Evolutionary conservation across 2,797 vertebrate species (phyloP), one percentile per base, ranked within the genome.

Genomic region (Myotis planiceps): DNA sequence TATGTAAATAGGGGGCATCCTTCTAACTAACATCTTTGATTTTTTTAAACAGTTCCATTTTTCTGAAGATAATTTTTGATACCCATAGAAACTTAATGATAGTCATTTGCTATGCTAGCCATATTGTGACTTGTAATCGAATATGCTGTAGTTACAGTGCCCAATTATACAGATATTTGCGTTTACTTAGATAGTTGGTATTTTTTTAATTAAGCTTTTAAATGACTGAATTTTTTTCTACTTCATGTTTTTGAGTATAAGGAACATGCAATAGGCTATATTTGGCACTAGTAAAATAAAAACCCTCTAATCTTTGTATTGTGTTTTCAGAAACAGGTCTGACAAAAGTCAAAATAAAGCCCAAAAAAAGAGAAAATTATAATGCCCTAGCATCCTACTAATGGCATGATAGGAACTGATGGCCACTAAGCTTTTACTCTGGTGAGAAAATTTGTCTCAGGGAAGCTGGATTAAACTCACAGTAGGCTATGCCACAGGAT

Each of bases 21-120:
- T 97, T 97, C 97, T 93, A 97, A 86, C 34, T 92, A 76, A 32
- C 0, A 4, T 55, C 60, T 97, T 94, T 96, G 86, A 88, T 63
- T 76, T 97, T 96, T 94, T 90, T 49, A 90, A 76, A 94, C 92
- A 84, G 76, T 27, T 63, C 80, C 58, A 72, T 63, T 83, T 83
- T 88, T 80, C 71, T 91, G 51, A 94, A 91, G 66, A 58, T 93
- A 94, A 71, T 60, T 91, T 96, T 55, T 88, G 95, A 96, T 96
- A 71, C 39, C 47, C 45, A 2, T 29, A 88, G 58, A 93, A 91
- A 86, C 18, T 76, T 92, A 93, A 92, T 81, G 49, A 68, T 83
- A 45, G 68, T 90, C 53, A 90, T 68, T 76, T 92, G 83, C 65
- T 83, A 87, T 42, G 18, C 76, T 95, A 83, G 93, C 55, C 18